These are phyloP conservation scores for Clarias macrocephalus DNA, from an alignment of 2,113 vertebrate genomes.

Conservation along the genomic window DNA sequence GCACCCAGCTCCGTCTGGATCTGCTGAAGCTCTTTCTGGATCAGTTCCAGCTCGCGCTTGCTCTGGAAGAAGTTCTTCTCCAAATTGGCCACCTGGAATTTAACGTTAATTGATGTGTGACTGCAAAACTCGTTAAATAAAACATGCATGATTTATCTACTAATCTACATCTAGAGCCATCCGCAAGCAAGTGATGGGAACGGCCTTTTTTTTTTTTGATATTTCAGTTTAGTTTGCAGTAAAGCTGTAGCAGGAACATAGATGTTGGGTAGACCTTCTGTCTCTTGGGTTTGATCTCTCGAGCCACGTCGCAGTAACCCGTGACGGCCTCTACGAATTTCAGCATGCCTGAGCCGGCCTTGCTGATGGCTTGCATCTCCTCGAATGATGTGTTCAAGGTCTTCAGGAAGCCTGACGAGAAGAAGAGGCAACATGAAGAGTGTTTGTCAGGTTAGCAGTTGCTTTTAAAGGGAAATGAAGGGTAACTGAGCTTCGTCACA, in stretches of 20 bases:
- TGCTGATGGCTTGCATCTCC: constrained; percentile 94
- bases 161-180: neutral
- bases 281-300: constrained; percentile 90
- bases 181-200: neutral
- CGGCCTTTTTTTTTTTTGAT: neutral
- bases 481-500: neutral
- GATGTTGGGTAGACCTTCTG: constrained; percentile 79
- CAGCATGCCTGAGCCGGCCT: constrained; percentile 91
- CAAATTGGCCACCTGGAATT: constrained; percentile 84
- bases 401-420: constrained; percentile 79
- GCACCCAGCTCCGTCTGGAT: constrained; percentile 82
- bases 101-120: neutral
- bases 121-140: neutral
- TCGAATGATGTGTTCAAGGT: constrained; percentile 81
- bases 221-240: neutral
- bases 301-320: constrained; percentile 89
- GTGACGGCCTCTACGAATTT: constrained; percentile 94
- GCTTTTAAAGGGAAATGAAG: neutral
- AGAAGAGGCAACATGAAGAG: neutral
- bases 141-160: neutral
- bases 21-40: constrained; percentile 79
- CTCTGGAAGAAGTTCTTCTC: constrained; percentile 86
- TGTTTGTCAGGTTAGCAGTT: neutral
- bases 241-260: neutral
- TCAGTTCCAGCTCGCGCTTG: constrained; percentile 82